Conservation (phyloP, 2,113 vertebrate species). For the Microcebus ravelobensis region DNA sequence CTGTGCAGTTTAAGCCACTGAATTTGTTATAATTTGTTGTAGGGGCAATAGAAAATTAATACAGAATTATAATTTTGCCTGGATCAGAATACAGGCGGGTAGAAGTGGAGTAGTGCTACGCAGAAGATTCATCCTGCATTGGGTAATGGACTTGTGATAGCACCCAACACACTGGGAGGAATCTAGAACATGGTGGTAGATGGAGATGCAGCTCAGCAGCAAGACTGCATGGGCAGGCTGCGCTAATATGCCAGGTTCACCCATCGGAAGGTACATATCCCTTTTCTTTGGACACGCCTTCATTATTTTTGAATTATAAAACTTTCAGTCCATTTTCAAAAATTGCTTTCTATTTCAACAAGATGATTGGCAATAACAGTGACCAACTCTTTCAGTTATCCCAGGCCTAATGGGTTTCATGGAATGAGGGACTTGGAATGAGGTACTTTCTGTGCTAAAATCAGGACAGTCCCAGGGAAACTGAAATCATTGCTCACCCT, state of each 20-base stretch:
- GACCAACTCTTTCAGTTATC: background rate
- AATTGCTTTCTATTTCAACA: background rate
- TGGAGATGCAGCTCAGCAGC: rapidly evolving
- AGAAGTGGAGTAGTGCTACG: background rate
- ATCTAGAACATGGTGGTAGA: rapidly evolving
- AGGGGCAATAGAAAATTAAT: background rate
- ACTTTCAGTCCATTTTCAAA: background rate
- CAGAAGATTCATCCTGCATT: background rate
- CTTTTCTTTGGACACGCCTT: background rate
- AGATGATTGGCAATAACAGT: background rate
- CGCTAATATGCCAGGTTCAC: background rate
- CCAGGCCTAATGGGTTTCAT: too few relatives aligned
- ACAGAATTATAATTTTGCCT: background rate
- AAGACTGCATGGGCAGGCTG: rapidly evolving
- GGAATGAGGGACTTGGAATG: background rate
- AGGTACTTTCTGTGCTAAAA: background rate
- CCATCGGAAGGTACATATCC: background rate
- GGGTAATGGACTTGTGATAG: background rate
- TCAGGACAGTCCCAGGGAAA: background rate
- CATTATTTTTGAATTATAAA: background rate
- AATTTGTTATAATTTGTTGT: background rate
- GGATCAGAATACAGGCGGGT: rapidly evolving
- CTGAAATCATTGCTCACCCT: background rate
- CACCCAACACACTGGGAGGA: rapidly evolving
- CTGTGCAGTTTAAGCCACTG: background rate